Evolutionary conservation across 1,140 invertebrate genomes (phyloP).

Genomic region (Lucilia sericata): DNA sequence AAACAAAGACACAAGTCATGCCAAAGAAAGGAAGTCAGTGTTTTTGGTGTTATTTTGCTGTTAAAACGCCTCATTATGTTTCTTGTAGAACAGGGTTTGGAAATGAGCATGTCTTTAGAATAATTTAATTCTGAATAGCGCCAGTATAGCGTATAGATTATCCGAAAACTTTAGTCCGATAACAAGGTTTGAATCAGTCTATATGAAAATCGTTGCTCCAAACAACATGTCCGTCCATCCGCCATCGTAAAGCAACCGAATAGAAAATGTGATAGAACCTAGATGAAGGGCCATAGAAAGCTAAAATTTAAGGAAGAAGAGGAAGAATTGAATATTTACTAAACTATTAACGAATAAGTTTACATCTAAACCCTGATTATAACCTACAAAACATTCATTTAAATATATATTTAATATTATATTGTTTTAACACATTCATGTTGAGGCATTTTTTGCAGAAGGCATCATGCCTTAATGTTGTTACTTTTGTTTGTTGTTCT

Average conservation of each 20-base stretch:
- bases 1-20: background rate
- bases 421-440: constrained; percentile 20
- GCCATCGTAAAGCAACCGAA: too few relatives aligned
- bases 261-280: too few relatives aligned
- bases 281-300: too few relatives aligned
- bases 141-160: too few relatives aligned
- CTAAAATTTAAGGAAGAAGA: too few relatives aligned
- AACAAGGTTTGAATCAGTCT: too few relatives aligned
- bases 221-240: too few relatives aligned
- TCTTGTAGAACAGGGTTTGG: background rate
- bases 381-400: background rate
- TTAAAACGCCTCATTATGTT: background rate
- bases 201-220: too few relatives aligned
- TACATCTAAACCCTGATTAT: background rate
- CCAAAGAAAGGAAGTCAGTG: constrained; percentile 22
- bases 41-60: constrained; percentile 11
- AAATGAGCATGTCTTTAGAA: too few relatives aligned
- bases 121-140: too few relatives aligned
- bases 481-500: background rate
- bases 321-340: too few relatives aligned
- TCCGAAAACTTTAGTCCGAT: too few relatives aligned
- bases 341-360: background rate
- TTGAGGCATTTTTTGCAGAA: background rate
- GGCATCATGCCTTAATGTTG: constrained; percentile 21
- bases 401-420: background rate